Base-by-base conservation (phyloP, 2,797 vertebrate genomes). In the Phylloscopus collybita region DNA sequence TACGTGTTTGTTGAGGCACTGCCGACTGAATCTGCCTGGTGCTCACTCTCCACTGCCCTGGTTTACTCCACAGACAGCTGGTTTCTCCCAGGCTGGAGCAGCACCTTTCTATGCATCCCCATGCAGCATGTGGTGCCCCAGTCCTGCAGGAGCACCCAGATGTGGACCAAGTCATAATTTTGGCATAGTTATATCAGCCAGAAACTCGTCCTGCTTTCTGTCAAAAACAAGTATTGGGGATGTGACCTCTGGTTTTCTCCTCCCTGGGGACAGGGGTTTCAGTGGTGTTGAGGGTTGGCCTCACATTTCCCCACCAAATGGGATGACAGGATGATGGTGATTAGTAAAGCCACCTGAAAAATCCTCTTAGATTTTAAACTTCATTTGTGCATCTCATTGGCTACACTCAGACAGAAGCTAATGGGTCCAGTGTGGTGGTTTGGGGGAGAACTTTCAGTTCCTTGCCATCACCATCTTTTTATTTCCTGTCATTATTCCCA, bases 311-410 rank as follows among this genome's bases (percentile, higher is more conserved):
- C 27, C 53, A n/a, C 29, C 6, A 16, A 61, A 70, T 0, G 3
- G 64, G 72, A 50, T 42, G 72, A 66, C 0, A 3, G 78, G 61
- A 51, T 75, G 73, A 66, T 45, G 49, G 61, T 12, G 74, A 80
- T 92, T 74, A 65, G 67, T 29, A 90, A 90, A 93, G 21, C 20
- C 78, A 88, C 74, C 92, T 95, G 83, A 89, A 87, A 93, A 96
- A 96, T 89, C 90, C 57, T 65, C 80, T 80, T 94, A 80, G 36
- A 69, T 45, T 71, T 61, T 87, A 78, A 88, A 75, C 80, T 92
- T 93, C 4, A 0, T 85, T 74, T 89, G 60, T 65, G 44, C 36
- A 80, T 27, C 53, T 85, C 74, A 71, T 49, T 87, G 82, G 50
- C 71, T 69, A 74, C 5, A 0, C 32, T 75, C 62, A 56, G 36